Conservation (phyloP, 2,797 vertebrate genomes). For the Pyrocephalus nanus region DNA sequence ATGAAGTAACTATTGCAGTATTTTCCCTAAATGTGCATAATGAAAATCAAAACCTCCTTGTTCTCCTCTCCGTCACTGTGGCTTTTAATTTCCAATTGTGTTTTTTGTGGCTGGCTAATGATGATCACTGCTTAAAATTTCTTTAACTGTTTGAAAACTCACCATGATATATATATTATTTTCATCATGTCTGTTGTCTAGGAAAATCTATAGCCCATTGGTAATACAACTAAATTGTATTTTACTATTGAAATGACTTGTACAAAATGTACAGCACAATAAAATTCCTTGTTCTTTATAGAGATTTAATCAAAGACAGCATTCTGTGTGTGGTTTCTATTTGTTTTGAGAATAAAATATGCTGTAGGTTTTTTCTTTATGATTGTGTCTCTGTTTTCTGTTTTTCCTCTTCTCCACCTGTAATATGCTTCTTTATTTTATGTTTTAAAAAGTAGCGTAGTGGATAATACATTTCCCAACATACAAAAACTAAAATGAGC, state of each 20-base stretch:
- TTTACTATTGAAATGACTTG: neutral
- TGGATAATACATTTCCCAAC: neutral
- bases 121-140: neutral
- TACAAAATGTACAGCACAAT: neutral
- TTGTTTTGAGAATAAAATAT: neutral
- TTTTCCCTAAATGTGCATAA: neutral
- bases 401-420: rapidly evolving
- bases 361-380: neutral
- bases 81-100: neutral
- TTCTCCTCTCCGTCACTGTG: neutral
- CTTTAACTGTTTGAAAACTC: neutral
- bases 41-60: neutral
- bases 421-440: neutral
- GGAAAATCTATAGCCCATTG: neutral
- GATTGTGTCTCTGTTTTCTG: neutral
- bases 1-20: neutral
- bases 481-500: neutral
- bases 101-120: neutral
- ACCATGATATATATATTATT: neutral
- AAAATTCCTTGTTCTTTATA: neutral
- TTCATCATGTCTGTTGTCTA: neutral
- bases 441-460: neutral
- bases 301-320: neutral
- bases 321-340: neutral
- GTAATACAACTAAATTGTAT: constrained; percentile 30